These are phyloP conservation scores for Bathynomus jamesi DNA, from an alignment of 1,140 invertebrate genomes.

Conservation along the genomic window DNA sequence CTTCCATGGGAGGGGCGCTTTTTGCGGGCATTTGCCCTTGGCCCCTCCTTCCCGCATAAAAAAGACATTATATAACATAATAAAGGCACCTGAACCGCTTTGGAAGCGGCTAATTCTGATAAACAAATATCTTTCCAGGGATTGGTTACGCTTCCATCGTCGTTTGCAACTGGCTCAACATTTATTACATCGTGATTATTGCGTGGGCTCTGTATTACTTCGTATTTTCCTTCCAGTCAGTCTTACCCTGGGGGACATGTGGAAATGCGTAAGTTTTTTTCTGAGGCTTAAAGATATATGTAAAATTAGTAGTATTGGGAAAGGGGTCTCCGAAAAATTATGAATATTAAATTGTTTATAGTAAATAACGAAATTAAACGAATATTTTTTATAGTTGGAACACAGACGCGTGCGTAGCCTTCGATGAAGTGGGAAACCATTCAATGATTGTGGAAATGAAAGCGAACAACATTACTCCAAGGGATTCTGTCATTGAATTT, in stretches of 20 bases:
- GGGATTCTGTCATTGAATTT: conserved; percentile 89
- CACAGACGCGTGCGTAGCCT: conserved; percentile 61
- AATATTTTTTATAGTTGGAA: conserved; percentile 61
- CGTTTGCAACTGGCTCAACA: conserved; percentile 57
- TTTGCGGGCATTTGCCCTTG: no score
- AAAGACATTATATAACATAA: no score
- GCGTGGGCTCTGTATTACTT: conserved; percentile 78
- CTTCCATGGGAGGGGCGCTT: no score
- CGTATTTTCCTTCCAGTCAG: conserved; percentile 62
- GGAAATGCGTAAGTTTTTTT: conserved; percentile 56
- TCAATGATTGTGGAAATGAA: conserved; percentile 56
- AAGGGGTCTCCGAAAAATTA: no score
- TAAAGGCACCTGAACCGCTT: no score
- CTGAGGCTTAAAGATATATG: no score
- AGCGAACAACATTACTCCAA: conserved; percentile 58
- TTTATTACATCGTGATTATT: conserved; percentile 98
- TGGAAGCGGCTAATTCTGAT: no score
- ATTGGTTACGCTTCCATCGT: conserved; percentile 82
- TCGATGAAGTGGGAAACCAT: conserved; percentile 39
- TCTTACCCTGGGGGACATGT: conserved; percentile 89
- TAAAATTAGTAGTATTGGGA: no score
- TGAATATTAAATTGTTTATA: no score
- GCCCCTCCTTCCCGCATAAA: no score
- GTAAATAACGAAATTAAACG: no score
- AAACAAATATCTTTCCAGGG: no score